Conservation (phyloP, 2,888 invertebrate genomes). For the Diabrotica balteata region DNA sequence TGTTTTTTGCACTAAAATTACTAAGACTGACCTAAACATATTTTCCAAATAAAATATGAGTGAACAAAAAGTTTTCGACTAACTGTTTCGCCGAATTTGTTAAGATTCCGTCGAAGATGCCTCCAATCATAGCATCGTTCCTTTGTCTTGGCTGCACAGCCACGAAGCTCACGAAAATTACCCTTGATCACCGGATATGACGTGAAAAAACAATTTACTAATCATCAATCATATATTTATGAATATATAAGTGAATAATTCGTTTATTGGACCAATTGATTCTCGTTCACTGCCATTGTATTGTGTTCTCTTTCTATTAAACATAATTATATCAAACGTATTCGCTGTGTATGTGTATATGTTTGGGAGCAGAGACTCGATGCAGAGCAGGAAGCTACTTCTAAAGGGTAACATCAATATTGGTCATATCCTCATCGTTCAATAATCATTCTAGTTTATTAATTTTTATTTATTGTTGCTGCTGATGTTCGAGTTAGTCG, state of each 20-base stretch:
- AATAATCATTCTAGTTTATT: slow-evolving; percentile 38
- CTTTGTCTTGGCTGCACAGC: too few species aligned
- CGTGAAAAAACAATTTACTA: slow-evolving; percentile 60
- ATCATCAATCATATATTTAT: slow-evolving; percentile 62
- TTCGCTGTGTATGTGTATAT: slow-evolving; percentile 10
- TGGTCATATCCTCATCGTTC: slow-evolving; percentile 48
- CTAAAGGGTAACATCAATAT: slow-evolving; percentile 48
- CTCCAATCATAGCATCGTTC: too few species aligned
- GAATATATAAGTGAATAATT: slow-evolving; percentile 57
- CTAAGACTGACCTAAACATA: too few species aligned
- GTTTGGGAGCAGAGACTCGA: slow-evolving; percentile 14
- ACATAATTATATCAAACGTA: slow-evolving; percentile 32
- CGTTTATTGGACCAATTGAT: slow-evolving; percentile 57
- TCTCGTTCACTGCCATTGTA: slow-evolving; percentile 52
- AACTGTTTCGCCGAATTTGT: too few species aligned
- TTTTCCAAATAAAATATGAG: too few species aligned
- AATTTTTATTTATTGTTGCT: slow-evolving; percentile 39
- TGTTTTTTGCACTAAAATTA: too few species aligned
- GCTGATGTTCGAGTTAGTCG: neutral
- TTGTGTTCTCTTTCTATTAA: slow-evolving; percentile 40
- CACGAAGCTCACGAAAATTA: slow-evolving; percentile 29
- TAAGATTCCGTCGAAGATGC: too few species aligned
- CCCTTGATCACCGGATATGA: slow-evolving; percentile 56
- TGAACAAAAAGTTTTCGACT: too few species aligned
- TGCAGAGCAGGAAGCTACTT: slow-evolving; percentile 43